Base-by-base conservation (phyloP, 2,888 invertebrate genomes). In the Eupelmus urozonus region DNA sequence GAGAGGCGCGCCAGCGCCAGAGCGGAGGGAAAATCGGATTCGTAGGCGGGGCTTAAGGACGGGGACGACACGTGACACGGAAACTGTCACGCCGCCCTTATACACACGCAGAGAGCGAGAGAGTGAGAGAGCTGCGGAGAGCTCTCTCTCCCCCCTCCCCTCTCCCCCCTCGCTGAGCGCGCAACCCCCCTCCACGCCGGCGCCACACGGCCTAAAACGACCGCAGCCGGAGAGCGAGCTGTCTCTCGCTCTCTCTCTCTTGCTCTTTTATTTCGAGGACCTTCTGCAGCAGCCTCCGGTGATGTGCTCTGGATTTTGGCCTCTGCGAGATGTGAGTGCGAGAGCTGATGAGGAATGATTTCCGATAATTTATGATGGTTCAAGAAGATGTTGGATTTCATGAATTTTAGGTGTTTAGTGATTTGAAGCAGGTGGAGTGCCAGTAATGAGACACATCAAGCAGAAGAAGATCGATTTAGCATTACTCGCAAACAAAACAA, bases 11-110 rank as follows among this genome's bases (percentile, higher is more conserved):
- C 49, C 42, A 51, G 55, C 62, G 53, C 42, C 49, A 20, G 72
- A 53, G 42, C 80, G 70, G 79, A 81, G 82, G 82, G 84, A 84
- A 85, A 86, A 85, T 84, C 83, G 80, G 79, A 79, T 76, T 83
- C 80, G 89, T 87, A 87, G 89, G 89, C 89, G 89, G 88, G 82
- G 89, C 88, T 81, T 89, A 85, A 85, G 85, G 84, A 79, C 70
- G 78, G 62, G 57, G 55, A 86, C 85, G 83, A 85, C 88, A 89
- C 89, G 89, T 89, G 89, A 88, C 88, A 89, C 87, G 87, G 87
- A 88, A 89, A 89, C 88, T 89, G 89, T 89, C 89, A 89, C 88
- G 87, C 88, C 88, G 88, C 88, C 88, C 87, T 88, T 87, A 83
- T 73, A 34, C n/a, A n/a, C n/a, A n/a, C n/a, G n/a, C n/a, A n/a